Percentiles rank a stretch among this genome's conserved stretches.
Conservation (phyloP, 2,113 vertebrate species). For the Leucopsar rothschildi region DNA sequence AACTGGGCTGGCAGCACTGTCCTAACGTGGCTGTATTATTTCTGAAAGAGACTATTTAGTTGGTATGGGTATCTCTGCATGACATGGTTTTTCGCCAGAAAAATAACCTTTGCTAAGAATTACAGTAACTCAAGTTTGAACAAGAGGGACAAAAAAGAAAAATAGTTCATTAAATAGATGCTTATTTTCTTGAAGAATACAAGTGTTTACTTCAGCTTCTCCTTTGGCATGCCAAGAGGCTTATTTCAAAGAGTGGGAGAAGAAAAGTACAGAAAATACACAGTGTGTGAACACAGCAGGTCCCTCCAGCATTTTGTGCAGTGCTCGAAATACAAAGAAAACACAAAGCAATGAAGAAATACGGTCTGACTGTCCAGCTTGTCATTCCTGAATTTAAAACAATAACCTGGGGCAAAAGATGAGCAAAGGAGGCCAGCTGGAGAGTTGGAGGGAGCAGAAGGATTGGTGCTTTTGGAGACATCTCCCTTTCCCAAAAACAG, state of each 20-base stretch:
- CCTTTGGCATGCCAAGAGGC: neutral
- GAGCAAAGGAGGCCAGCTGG: neutral
- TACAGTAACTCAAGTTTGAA: neutral
- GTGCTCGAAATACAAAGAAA: slow-evolving; percentile 1
- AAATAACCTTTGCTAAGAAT: neutral
- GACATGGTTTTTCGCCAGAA: neutral
- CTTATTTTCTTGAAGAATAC: neutral
- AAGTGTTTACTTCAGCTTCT: neutral
- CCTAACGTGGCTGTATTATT: neutral
- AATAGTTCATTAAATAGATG: neutral
- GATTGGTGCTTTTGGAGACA: neutral
- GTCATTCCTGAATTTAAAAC: slow-evolving; percentile 41
- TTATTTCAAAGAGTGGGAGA: neutral
- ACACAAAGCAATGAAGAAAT: slow-evolving; percentile 7
- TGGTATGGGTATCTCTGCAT: neutral
- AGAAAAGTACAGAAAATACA: neutral
- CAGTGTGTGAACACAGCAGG: neutral
- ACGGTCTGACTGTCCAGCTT: neutral
- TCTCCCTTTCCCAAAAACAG: neutral
- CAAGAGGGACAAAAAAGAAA: neutral
- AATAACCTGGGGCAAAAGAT: slow-evolving; percentile 12
- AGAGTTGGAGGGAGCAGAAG: neutral
- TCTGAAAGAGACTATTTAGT: neutral
- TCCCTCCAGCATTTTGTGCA: neutral
- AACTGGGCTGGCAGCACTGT: neutral